A percentile compares a stretch with the other conserved stretches of the same genome.
Conservation (phyloP, 2,888 invertebrate species). For the Dromius quadrimaculatus region DNA sequence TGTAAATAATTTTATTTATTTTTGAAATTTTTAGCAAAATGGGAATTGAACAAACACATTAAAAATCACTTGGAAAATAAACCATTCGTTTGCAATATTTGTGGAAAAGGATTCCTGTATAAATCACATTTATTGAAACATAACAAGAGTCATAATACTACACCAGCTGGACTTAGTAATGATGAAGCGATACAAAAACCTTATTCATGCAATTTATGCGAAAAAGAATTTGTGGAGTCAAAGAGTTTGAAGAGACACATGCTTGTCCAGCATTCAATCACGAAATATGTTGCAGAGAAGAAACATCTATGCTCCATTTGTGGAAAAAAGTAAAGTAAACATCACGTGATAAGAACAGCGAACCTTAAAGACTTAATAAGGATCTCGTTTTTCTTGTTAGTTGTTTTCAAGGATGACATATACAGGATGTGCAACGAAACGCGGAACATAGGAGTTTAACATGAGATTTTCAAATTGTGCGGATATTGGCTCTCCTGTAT, state of each 20-base stretch:
- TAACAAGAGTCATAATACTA: conserved; percentile 22
- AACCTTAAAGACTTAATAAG: not conserved
- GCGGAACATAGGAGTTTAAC: too few species aligned
- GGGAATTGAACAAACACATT: conserved; percentile 47
- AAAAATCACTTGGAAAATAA: conserved; percentile 47
- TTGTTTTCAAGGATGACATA: not conserved
- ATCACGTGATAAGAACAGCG: too few species aligned
- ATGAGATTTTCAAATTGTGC: too few species aligned
- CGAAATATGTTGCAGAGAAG: conserved; percentile 43
- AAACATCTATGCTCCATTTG: conserved; percentile 51
- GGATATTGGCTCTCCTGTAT: too few species aligned
- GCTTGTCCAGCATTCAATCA: conserved; percentile 42
- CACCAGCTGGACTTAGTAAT: not conserved
- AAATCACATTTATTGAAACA: conserved; percentile 48
- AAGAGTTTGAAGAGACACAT: conserved; percentile 48
- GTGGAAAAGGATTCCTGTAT: conserved; percentile 41
- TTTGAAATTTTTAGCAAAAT: conserved; percentile 35
- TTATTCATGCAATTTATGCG: conserved; percentile 44
- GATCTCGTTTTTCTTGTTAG: not conserved
- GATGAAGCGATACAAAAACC: conserved; percentile 25
- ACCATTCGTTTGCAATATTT: conserved; percentile 39
- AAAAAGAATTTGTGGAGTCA: conserved; percentile 48
- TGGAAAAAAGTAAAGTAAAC: conserved; percentile 43
- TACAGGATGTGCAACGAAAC: too few species aligned
- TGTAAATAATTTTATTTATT: not conserved